Evolutionary conservation across 2,797 vertebrate species (phyloP).

Genomic region (Sebastolobus alascanus): DNA sequence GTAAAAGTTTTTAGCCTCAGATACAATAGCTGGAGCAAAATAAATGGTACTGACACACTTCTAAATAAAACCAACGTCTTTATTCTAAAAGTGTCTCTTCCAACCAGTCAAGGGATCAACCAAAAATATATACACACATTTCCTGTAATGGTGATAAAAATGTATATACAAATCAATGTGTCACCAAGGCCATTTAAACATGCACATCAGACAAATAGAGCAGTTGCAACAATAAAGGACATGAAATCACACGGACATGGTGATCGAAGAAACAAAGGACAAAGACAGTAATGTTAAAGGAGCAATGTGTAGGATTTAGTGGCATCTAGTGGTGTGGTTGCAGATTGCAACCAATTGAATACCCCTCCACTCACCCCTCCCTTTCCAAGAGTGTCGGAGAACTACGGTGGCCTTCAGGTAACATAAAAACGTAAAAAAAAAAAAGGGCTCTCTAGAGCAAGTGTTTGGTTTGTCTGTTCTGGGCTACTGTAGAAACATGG

Average conservation of each 20-base stretch:
- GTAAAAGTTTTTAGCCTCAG: neutral
- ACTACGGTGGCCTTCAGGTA: no score
- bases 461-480: no score
- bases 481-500: no score
- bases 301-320: no score
- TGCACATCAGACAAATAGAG: slow-evolving; percentile 47
- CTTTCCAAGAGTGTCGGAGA: no score
- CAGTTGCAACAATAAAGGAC: slow-evolving; percentile 35
- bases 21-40: slow-evolving; percentile 34
- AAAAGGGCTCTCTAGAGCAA: no score
- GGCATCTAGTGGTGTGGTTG: no score
- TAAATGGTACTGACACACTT: slow-evolving; percentile 63
- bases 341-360: no score
- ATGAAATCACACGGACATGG: slow-evolving; percentile 41
- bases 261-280: slow-evolving; percentile 22
- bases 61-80: slow-evolving; percentile 78
- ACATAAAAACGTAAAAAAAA: no score
- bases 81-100: slow-evolving; percentile 77
- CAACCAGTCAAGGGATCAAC: slow-evolving; percentile 61
- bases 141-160: slow-evolving; percentile 58
- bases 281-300: slow-evolving; percentile 35
- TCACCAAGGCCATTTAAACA: slow-evolving; percentile 32
- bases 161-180: slow-evolving; percentile 56
- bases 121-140: slow-evolving; percentile 82
- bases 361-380: no score